Evolutionary conservation across 2,797 vertebrate genomes (phyloP), one percentile per base, ranked within the genome.

Genomic region (Poecilia wingei): DNA sequence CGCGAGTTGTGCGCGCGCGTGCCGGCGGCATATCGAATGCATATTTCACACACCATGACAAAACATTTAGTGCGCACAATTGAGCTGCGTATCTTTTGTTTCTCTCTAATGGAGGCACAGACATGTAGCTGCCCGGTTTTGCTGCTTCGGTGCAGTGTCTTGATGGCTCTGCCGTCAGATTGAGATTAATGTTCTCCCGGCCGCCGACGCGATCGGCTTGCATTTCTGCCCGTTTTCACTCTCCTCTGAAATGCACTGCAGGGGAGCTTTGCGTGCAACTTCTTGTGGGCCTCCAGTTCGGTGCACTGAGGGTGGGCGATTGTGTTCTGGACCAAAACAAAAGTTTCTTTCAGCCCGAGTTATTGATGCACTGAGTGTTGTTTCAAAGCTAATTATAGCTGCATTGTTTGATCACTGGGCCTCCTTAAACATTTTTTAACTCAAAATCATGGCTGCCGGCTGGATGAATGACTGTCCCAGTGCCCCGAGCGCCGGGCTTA

Each of bases 141-240:
- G 73, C 86, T 79, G 85, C 87, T 77, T 84, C 74, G 0, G 16
- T 88, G 88, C 77, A 82, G 83, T 84, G 89, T 85, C 86, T 73
- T 91, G 94, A 91, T 90, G 91, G 87, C 76, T 72, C 73, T 75
- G 85, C 89, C 92, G 91, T 94, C 91, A 93, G 61, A 82, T 81
- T 81, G 86, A 92, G 91, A 92, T 91, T 89, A 92, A 94, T 92
- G 80, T 68, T 82, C 84, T 89, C 76, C 75, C 73, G 61, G 61
- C 87, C 71, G 61, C 87, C 71, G 47, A 85, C 64, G 55, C 86
- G 82, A 89, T 92, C 89, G 82, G 86, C 88, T 80, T 76, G 84
- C 77, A 82, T 89, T 84, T 87, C 78, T 86, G 83, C 90, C 85
- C 53, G 0, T 85, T 87, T 82, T 79, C 80, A 53, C 79, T 10